Evolutionary conservation across 2,113 vertebrate species (phyloP).

Genomic region (Tonatia bakeri): DNA sequence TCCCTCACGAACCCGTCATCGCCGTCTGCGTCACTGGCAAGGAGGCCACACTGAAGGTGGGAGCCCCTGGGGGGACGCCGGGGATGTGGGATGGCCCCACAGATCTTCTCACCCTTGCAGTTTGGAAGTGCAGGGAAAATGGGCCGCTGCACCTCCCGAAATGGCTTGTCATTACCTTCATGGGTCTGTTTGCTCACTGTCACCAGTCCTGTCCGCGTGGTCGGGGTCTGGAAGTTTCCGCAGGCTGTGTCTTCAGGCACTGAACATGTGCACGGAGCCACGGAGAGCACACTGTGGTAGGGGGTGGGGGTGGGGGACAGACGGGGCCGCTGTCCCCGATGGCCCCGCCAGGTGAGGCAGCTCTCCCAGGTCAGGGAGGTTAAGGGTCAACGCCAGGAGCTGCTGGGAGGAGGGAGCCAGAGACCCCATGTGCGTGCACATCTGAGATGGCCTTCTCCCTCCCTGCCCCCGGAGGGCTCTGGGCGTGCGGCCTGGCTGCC

Average conservation of each 20-base stretch:
- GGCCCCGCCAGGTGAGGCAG: accelerated
- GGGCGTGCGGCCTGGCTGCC: accelerated
- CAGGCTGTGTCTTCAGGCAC: neutral
- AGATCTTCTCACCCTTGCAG: accelerated
- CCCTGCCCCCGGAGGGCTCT: accelerated
- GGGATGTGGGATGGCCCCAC: neutral
- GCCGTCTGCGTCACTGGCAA: accelerated
- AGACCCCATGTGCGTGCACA: accelerated
- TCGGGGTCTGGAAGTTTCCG: neutral
- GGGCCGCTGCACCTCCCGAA: accelerated
- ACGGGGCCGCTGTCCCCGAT: accelerated
- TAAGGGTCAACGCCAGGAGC: accelerated
- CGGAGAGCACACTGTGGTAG: accelerated
- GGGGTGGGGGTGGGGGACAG: too few species aligned
- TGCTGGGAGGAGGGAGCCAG: accelerated
- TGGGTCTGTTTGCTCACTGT: neutral
- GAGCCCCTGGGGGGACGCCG: accelerated
- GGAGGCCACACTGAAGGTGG: accelerated
- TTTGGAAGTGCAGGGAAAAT: neutral
- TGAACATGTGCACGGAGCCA: neutral
- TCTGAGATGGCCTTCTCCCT: accelerated
- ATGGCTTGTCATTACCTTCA: neutral
- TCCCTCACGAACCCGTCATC: accelerated
- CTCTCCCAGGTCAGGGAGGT: neutral
- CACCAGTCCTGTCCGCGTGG: neutral